Base-by-base conservation (phyloP, 2,888 invertebrate species). In the Aphelenchoides bicaudatus region DNA sequence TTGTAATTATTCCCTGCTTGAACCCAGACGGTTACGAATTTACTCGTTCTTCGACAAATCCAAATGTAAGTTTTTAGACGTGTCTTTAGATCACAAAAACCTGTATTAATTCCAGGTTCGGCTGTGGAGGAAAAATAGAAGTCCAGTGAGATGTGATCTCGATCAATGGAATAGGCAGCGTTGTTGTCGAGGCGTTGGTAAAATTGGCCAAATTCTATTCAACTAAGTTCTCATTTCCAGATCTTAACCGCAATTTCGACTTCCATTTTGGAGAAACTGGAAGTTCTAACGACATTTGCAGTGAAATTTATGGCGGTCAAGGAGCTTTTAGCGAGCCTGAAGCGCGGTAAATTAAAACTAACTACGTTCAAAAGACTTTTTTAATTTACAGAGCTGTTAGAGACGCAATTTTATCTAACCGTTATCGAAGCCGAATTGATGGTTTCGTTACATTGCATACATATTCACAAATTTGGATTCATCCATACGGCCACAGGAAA, bases 381-480 rank as follows among this genome's bases (percentile, higher is more conserved):
- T 19, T n/a, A n/a, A n/a, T n/a, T 25, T 54, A 48, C 52, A 70
- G 70, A 48, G 73, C 78, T 0, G 68, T 78, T 4, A 52, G 70
- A 3, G 71, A 78, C 57, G 71, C 71, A 46, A 57, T 78, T 25
- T 49, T 62, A 13, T 65, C 70, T 2, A 59, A 50, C 6, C 67
- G 70, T 5, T 70, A 73, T 60, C 63, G 66, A 2, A 71, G 71
- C 4, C 58, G 74, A 4, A 65, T 79, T n/a, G 75, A 78, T 47
- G 78, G 74, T 4, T 78, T 78, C 60, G 65, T 78, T 16, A 78
- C 78, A 1, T 59, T 78, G 19, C 78, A 78, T 61, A 74, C 78
- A 1, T 78, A 78, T 57, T 74, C 75, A 4, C 78, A 78, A 47
- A 60, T 78, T 8, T 78, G 75, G 75, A 75, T 76, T n/a, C 75